Evolutionary conservation across 2,888 invertebrate species (phyloP), one percentile per base, ranked within the genome.

Genomic region (Lithophane leautieri): DNA sequence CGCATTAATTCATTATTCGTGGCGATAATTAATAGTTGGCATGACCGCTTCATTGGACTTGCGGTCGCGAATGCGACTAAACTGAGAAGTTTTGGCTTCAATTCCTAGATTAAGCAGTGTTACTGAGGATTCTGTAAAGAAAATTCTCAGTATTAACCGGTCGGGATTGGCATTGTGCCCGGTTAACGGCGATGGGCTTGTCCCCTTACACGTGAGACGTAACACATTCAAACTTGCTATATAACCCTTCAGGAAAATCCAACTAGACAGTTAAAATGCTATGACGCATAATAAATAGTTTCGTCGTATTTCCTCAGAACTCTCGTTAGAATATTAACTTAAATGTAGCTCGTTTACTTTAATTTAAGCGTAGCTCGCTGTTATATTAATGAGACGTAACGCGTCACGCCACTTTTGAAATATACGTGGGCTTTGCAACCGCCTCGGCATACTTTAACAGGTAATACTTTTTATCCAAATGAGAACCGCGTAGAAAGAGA

Each of bases 321-420:
- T 78, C 44, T 63, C 60, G 69, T 82, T 74, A 72, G 63, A 74
- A 84, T 76, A 81, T 79, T 70, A 73, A 81, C 70, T 71, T 68
- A 47, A 78, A 74, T 71, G 71, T 60, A 66, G 61, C 70, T 79
- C 65, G 74, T 70, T 69, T 79, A 76, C 68, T 74, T 86, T 76
- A 84, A 88, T 82, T 82, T 81, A 79, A 80, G 76, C 76, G 65
- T 72, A 70, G 65, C 81, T 72, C 70, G 76, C 62, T 75, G 68
- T 83, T 80, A 75, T 74, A 81, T 72, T 86, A 88, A 88, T 82
- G 84, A 84, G 83, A 81, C 71, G 84, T 83, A 79, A 84, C 79
- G 70, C 74, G 81, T 86, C 81, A 84, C 79, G 66, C 79, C 82
- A 84, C 79, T 85, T 77, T 63, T 75, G 78, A 87, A 87, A 88